Percentiles rank a stretch among this genome's conserved stretches.
These are phyloP conservation scores for Parochlus steinenii DNA, from an alignment of 2,888 invertebrate genomes.

Conservation along the genomic window DNA sequence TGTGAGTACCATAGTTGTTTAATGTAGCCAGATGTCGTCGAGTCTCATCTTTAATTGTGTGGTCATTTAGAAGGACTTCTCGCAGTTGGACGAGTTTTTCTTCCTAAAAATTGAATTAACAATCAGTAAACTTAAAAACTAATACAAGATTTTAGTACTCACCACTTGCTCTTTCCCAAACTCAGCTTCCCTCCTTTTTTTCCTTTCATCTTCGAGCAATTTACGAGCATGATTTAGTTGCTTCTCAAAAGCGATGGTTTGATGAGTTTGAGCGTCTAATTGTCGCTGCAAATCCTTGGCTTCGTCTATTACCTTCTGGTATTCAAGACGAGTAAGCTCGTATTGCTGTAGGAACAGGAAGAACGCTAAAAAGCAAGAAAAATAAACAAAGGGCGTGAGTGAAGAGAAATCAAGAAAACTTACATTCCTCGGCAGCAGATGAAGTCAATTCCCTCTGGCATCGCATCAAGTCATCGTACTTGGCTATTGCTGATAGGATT, in stretches of 20 bases:
- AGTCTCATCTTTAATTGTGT: constrained; percentile 60
- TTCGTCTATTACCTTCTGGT: constrained; percentile 52
- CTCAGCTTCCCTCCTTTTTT: constrained; percentile 47
- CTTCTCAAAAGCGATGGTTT: constrained; percentile 57
- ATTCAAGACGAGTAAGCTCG: constrained; percentile 52
- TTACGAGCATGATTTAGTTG: constrained; percentile 68
- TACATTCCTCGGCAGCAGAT: constrained; percentile 51
- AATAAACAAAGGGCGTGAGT: constrained; percentile 7
- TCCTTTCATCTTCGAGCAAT: constrained; percentile 63
- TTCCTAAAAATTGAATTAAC: constrained; percentile 34
- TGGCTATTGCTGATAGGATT: constrained; percentile 44
- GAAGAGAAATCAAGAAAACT: constrained; percentile 21
- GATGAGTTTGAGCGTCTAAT: constrained; percentile 50
- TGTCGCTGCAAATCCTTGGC: constrained; percentile 52
- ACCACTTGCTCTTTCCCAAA: constrained; percentile 58
- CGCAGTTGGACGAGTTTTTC: constrained; percentile 54
- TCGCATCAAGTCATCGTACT: constrained; percentile 55
- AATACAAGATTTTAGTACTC: constrained; percentile 17
- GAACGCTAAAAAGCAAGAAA: constrained; percentile 39
- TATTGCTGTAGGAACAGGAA: constrained; percentile 53
- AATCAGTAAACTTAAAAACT: constrained; percentile 13
- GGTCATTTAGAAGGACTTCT: constrained; percentile 54
- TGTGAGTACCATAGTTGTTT: constrained; percentile 40
- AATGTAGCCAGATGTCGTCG: constrained; percentile 66
- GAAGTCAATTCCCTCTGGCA: constrained; percentile 46